Evolutionary conservation across 2,797 vertebrate genomes (phyloP), one percentile per base, ranked within the genome.

Genomic region (Enteromius treurensis): DNA sequence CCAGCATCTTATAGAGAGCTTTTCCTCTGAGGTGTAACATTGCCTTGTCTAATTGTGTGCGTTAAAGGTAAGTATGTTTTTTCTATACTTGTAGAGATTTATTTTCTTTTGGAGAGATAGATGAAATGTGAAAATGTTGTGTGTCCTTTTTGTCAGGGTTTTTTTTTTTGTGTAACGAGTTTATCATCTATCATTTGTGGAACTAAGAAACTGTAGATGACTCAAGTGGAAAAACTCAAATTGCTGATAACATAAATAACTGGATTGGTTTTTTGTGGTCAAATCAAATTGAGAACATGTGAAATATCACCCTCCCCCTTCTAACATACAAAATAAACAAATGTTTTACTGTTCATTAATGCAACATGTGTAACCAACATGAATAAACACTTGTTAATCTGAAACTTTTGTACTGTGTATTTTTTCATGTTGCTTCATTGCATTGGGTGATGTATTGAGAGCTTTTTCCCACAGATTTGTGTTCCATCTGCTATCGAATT

Each of bases 1-100:
- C 74, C 86, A 83, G 77, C 82, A 84, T 77, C 49, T 80, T 62
- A 68, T 21, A 70, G 9, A 68, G 37, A 53, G 40, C 34, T 64
- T 73, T 71, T 79, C 42, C 47, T 82, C 62, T 68, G n/a, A 79
- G n/a, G 45, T 62, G 6, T 85, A 68, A 47, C 69, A 5, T 34
- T 78, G 49, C 67, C 67, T 78, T 65, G 40, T 84, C 84, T 85
- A 88, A 75, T 83, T 86, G 87, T 90, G 87, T 84, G 89, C 86
- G 89, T 91, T 91, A 86, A 95, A 95, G 95, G 95, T 96, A 96
- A 96, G 95, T 96, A 95, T 95, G 90, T 84, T 90, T 81, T 84
- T 88, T 79, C 82, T 77, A 55, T 58, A 45, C 19, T 55, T 91
- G 90, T 89, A 90, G 40, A 88, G 86, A 86, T 75, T 55, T 75